Conservation (phyloP, 2,113 vertebrate species). For the Hyperoodon ampullatus region DNA sequence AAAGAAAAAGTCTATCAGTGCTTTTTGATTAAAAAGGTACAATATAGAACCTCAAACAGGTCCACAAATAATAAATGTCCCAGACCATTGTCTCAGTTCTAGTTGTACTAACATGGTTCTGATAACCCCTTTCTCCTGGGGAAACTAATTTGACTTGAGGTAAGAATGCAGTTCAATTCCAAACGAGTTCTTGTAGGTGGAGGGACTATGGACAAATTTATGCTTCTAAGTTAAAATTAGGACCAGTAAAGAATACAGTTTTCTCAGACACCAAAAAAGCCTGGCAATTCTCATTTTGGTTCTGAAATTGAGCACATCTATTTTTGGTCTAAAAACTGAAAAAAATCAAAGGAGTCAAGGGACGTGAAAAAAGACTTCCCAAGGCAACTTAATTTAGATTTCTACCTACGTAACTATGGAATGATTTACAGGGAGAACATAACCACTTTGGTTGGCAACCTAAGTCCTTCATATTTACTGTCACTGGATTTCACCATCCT, state of each 20-base stretch:
- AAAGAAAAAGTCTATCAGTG: background rate
- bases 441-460: background rate
- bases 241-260: slow-evolving; percentile 6
- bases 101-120: background rate
- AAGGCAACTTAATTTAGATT: background rate
- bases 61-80: background rate
- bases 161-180: background rate
- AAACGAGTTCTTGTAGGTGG: background rate
- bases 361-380: background rate
- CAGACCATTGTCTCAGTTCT: background rate
- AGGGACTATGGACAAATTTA: background rate
- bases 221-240: slow-evolving; percentile 41
- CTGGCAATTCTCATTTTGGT: slow-evolving; percentile 17
- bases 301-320: slow-evolving; percentile 43
- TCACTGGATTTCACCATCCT: background rate
- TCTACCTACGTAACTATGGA: background rate
- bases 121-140: background rate
- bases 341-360: slow-evolving; percentile 10
- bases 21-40: slow-evolving; percentile 31
- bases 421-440: background rate
- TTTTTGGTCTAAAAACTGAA: slow-evolving; percentile 42
- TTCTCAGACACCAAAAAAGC: slow-evolving; percentile 40
- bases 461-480: background rate
- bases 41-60: background rate
- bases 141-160: background rate